Conservation (phyloP, 2,888 invertebrate species). For the Polyommatus iphigenia region DNA sequence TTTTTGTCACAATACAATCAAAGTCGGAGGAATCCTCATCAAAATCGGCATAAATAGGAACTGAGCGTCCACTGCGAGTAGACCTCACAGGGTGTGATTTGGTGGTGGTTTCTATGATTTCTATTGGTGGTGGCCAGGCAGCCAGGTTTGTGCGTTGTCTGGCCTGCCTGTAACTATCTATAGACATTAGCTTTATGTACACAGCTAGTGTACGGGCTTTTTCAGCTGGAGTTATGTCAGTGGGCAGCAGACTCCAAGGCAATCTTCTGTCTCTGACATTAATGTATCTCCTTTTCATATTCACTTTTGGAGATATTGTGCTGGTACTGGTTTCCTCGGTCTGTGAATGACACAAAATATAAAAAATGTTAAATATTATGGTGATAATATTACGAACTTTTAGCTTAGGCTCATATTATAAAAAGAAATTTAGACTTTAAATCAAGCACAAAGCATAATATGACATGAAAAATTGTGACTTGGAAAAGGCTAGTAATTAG, state of each 20-base stretch:
- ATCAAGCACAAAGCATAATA: not conserved
- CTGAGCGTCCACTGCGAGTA: constrained; percentile 68
- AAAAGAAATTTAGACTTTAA: not conserved
- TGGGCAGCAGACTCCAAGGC: constrained; percentile 73
- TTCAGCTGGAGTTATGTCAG: constrained; percentile 59
- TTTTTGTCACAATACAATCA: constrained; percentile 64
- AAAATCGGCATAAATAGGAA: constrained; percentile 68
- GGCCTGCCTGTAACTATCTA: constrained; percentile 67
- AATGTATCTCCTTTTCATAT: constrained; percentile 62
- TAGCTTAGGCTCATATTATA: not conserved
- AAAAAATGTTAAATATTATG: constrained; percentile 21
- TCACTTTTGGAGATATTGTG: constrained; percentile 48
- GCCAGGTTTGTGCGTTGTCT: constrained; percentile 62
- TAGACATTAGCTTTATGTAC: constrained; percentile 70
- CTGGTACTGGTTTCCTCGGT: constrained; percentile 45
- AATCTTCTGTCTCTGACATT: constrained; percentile 69
- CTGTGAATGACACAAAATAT: constrained; percentile 45
- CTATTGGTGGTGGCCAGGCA: constrained; percentile 68
- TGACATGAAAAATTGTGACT: not conserved
- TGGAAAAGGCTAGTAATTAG: no score
- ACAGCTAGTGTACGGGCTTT: constrained; percentile 68
- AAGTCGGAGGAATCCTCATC: constrained; percentile 73
- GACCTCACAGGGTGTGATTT: constrained; percentile 63
- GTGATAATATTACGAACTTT: constrained; percentile 28
- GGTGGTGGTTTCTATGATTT: constrained; percentile 62